Evolutionary conservation across 2,113 vertebrate species (phyloP).

Genomic region (Ceyx margarethae): DNA sequence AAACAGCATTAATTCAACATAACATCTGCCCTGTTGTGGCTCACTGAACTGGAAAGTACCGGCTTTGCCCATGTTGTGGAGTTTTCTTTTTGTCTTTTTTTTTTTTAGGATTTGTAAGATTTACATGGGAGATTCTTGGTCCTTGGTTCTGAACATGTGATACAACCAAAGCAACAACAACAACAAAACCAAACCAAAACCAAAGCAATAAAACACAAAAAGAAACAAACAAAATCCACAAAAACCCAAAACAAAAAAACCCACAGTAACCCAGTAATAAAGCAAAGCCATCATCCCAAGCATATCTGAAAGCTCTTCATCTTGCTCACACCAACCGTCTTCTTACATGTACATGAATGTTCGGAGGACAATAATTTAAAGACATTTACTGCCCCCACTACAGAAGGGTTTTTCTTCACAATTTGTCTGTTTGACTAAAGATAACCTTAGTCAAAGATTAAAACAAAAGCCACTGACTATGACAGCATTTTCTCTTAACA

Average conservation of each 20-base stretch:
- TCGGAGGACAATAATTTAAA: neutral
- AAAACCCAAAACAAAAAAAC: neutral
- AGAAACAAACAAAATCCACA: too few species aligned
- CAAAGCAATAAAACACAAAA: too few species aligned
- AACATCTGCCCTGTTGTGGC: neutral
- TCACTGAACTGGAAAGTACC: neutral
- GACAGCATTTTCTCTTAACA: neutral
- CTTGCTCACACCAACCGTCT: neutral
- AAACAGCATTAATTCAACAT: constrained; percentile 27
- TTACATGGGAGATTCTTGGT: neutral
- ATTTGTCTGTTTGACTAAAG: neutral
- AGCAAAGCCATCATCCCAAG: neutral
- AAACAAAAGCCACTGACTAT: neutral
- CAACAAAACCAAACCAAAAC: neutral
- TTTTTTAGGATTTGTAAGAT: neutral
- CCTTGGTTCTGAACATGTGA: neutral
- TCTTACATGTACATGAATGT: neutral
- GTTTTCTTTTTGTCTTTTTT: too few species aligned
- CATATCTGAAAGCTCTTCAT: neutral
- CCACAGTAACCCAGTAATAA: neutral
- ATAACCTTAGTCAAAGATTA: neutral
- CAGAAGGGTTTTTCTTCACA: neutral
- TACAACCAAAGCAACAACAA: neutral
- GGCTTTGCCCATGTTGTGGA: neutral
- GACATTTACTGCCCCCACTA: neutral